Percentiles rank a stretch among this genome's conserved stretches.
Evolutionary conservation across 2,113 vertebrate species (phyloP).

Genomic region (Tursiops truncatus): DNA sequence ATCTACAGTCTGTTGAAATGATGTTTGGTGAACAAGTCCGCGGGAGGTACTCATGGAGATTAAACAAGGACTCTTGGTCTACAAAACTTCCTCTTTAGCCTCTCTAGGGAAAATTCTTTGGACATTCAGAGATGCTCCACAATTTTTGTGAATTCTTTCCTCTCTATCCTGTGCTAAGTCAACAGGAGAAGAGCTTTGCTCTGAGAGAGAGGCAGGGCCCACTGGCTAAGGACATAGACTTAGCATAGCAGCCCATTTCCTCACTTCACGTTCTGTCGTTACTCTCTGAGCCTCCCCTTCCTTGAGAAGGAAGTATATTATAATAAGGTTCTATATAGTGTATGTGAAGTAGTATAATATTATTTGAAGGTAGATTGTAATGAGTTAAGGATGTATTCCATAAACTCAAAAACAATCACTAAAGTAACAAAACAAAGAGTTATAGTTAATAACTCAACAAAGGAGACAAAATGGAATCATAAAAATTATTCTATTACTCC

Average conservation of each 20-base stretch:
- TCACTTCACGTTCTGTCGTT: neutral
- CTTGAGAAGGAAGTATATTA: neutral
- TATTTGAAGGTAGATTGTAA: neutral
- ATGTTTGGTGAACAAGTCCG: neutral
- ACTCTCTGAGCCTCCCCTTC: neutral
- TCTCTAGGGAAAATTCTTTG: neutral
- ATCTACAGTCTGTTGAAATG: neutral
- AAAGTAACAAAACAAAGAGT: neutral
- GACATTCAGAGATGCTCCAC: neutral
- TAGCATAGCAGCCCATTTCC: accelerated
- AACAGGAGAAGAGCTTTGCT: neutral
- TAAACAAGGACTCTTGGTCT: neutral
- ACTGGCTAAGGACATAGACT: accelerated
- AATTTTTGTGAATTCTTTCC: neutral
- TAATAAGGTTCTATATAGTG: neutral
- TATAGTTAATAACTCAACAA: neutral
- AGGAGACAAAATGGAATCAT: neutral
- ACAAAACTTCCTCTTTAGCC: neutral
- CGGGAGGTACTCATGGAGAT: neutral
- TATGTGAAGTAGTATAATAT: neutral
- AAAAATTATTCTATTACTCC: neutral
- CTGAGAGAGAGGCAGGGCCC: neutral
- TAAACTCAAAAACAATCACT: neutral
- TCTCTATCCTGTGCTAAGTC: neutral
- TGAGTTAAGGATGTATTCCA: neutral